Evolutionary conservation across 2,888 invertebrate species (phyloP).

Genomic region (Drosophila meridiana): DNA sequence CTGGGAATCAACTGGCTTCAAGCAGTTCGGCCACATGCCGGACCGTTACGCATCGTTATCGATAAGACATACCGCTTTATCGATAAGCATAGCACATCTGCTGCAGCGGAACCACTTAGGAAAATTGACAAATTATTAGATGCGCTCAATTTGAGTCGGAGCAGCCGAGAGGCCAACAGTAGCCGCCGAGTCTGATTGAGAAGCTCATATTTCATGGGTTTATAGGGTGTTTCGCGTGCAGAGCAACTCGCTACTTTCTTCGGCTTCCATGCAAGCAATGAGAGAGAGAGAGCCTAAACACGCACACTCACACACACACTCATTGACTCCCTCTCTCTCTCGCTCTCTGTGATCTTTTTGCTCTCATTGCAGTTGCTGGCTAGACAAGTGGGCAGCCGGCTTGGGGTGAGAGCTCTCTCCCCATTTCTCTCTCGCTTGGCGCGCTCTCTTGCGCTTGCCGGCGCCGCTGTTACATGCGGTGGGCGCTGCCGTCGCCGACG

Average conservation of each 20-base stretch:
- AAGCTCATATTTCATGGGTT: conserved; percentile 6
- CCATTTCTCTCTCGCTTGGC: conserved; percentile 4
- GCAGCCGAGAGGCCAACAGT: conserved; percentile 17
- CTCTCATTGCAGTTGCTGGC: conserved; percentile 12
- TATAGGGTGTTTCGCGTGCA: conserved; percentile 18
- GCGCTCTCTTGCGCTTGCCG: conserved; percentile 19
- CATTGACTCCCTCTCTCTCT: background rate
- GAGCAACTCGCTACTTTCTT: conserved; percentile 39
- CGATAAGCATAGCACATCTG: background rate
- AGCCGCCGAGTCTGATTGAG: conserved; percentile 1
- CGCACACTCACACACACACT: conserved; percentile 1
- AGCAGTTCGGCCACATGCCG: background rate
- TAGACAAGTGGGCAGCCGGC: conserved; percentile 18
- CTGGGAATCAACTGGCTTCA: background rate
- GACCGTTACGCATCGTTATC: background rate
- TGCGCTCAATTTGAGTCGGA: background rate
- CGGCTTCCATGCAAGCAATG: background rate
- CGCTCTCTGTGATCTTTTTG: background rate
- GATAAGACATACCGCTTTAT: background rate
- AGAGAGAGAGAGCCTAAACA: background rate
- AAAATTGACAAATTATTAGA: conserved; percentile 6
- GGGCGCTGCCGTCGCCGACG: background rate
- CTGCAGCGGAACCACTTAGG: conserved; percentile 16
- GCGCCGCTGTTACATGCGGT: conserved; percentile 21
- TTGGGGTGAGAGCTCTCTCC: conserved; percentile 7